Conservation (phyloP, 2,113 vertebrate genomes). For the Eira barbara region DNA sequence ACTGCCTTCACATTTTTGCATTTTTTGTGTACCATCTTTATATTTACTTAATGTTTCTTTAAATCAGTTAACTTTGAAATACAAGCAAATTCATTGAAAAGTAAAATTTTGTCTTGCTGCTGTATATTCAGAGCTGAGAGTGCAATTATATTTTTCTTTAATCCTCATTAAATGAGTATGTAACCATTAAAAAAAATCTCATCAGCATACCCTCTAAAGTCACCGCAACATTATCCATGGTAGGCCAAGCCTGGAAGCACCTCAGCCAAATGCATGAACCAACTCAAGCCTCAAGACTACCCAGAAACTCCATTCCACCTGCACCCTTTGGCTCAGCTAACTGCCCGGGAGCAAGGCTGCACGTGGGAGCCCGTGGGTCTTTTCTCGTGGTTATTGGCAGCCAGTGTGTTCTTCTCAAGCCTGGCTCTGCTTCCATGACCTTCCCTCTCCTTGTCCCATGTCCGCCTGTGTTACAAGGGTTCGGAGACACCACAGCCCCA, state of each 20-base stretch:
- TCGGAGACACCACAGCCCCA: too few species aligned
- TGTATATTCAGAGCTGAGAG: background rate
- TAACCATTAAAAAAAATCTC: background rate
- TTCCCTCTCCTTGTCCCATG: background rate
- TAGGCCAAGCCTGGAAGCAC: background rate
- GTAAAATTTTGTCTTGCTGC: background rate
- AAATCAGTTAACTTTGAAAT: background rate
- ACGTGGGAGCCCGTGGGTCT: background rate
- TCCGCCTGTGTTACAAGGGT: background rate
- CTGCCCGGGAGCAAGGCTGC: background rate
- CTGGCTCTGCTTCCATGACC: background rate
- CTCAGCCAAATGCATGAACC: background rate
- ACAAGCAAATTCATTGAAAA: background rate
- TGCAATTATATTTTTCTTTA: background rate
- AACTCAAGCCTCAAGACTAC: background rate
- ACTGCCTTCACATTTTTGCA: background rate
- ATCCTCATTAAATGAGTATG: background rate
- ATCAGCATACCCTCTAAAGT: background rate
- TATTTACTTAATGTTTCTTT: background rate
- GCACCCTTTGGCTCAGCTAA: accelerated
- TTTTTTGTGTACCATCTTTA: background rate
- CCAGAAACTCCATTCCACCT: accelerated
- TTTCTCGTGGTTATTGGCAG: background rate
- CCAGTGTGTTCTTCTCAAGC: background rate
- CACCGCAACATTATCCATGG: background rate